Evolutionary conservation across 37 sponge, comb jelly and placozoan genomes (phyloP).

Genomic region (Sycon ciliatum): DNA sequence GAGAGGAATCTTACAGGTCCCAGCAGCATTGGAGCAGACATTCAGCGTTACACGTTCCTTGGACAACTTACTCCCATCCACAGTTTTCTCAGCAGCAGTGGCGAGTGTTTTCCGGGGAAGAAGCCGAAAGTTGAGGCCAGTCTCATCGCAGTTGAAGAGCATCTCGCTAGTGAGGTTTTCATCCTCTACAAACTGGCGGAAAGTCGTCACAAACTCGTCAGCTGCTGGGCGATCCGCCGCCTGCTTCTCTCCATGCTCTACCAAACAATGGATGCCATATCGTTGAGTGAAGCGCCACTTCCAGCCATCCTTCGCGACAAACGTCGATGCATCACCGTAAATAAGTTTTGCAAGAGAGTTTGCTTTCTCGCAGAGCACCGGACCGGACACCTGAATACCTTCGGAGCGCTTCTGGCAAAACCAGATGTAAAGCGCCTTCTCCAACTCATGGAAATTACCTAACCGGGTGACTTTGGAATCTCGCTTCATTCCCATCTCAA

Average conservation of each 20-base stretch:
- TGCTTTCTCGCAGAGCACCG: conserved; percentile 27
- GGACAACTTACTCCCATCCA: conserved; percentile 39
- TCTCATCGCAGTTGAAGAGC: conserved; percentile 68
- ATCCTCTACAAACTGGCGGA: not conserved
- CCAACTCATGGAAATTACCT: too few relatives aligned
- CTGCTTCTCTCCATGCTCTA: conserved; percentile 22
- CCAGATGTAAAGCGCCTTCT: conserved; percentile 30
- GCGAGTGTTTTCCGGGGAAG: conserved; percentile 48
- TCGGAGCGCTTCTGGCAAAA: conserved; percentile 25
- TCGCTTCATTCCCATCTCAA: conserved; percentile 30
- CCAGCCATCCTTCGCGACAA: conserved; percentile 2
- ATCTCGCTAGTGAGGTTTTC: conserved; percentile 18
- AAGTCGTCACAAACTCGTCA: too few relatives aligned
- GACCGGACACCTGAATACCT: conserved; percentile 16
- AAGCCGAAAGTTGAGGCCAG: conserved; percentile 51
- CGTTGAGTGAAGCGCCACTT: conserved; percentile 25
- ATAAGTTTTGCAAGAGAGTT: conserved; percentile 13
- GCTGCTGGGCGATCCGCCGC: not conserved
- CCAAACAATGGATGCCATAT: conserved; percentile 17
- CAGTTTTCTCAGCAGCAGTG: conserved; percentile 43
- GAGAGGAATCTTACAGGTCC: conserved; percentile 12
- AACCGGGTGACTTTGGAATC: conserved; percentile 28
- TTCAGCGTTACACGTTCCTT: conserved; percentile 56
- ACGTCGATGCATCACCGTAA: conserved; percentile 19
- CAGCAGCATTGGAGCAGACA: conserved; percentile 52